Percentiles rank a stretch among this genome's conserved stretches.
Evolutionary conservation across 2,113 vertebrate genomes (phyloP).

Genomic region (Caracal caracal): DNA sequence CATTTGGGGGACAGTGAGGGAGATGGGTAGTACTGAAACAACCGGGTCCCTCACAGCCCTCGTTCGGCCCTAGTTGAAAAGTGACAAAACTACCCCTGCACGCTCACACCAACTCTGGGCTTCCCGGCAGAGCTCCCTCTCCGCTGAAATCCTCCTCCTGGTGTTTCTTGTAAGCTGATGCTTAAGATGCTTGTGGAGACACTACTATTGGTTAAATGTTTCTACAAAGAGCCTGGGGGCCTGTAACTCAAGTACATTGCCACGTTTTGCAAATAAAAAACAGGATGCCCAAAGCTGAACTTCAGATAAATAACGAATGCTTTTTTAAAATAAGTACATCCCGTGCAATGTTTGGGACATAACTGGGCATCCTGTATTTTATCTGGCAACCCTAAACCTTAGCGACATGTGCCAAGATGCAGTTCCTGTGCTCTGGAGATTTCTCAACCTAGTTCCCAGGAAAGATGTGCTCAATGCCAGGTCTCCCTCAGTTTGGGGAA

Average conservation of each 20-base stretch:
- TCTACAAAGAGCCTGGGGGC: background rate
- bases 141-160: background rate
- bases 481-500: background rate
- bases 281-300: background rate
- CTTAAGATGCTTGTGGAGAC: background rate
- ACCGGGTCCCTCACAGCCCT: background rate
- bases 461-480: background rate
- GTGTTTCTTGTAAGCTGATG: background rate
- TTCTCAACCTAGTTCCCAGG: background rate
- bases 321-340: background rate
- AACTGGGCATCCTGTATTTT: background rate
- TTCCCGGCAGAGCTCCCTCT: background rate
- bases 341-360: background rate
- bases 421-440: background rate
- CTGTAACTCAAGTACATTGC: background rate
- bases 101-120: background rate
- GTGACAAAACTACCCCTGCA: background rate
- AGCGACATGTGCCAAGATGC: background rate
- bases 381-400: background rate
- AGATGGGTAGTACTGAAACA: background rate
- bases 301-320: constrained; percentile 10
- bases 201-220: too few relatives aligned
- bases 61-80: background rate
- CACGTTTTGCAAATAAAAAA: background rate
- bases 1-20: background rate